Evolutionary conservation across 2,113 vertebrate genomes (phyloP), one percentile per base, ranked within the genome.

Genomic region (Miniopterus natalensis): DNA sequence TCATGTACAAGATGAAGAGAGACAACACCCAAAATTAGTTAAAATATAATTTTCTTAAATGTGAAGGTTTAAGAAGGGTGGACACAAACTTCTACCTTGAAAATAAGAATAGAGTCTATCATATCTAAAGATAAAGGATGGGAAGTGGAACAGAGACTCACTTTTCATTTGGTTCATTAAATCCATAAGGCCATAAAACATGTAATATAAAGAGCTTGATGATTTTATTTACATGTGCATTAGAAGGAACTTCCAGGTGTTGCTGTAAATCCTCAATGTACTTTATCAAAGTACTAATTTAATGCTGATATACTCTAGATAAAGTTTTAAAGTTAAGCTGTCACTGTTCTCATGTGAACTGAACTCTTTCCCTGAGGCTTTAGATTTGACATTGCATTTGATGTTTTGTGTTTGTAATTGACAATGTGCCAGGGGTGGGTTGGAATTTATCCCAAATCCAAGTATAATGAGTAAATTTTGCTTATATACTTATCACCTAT

Each of bases 361-460:
- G 27, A 47, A 71, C 13, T 70, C 53, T 68, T 61, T 81, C 20
- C 31, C 20, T 45, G 47, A 42, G 27, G 9, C n/a, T 65, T 31
- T 75, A 25, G 25, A 90, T 97, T 97, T 91, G 53, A 45, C 85
- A 97, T 89, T 91, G 96, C 49, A 53, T 78, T 55, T 96, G 97
- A 98, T 29, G 97, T 81, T 36, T 84, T 97, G 40, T 57, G 74
- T 70, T 18, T n/a, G 36, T 70, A 70, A 70, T 42, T 40, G 68
- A 70, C 68, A 36, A 70, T 78, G 23, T 59, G 23, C 21, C 23
- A 59, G 57, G 57, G 23, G 25, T 59, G 57, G 21, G 25, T 59
- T 59, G 57, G 57, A 23, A 59, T 59, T 21, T 59, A 25, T 23
- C 57, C 57, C 25, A 59, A 59, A 59, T 59, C 57, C 57, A 59